Base-by-base conservation (phyloP, 2,888 invertebrate genomes). In the Diarsia mendica region DNA sequence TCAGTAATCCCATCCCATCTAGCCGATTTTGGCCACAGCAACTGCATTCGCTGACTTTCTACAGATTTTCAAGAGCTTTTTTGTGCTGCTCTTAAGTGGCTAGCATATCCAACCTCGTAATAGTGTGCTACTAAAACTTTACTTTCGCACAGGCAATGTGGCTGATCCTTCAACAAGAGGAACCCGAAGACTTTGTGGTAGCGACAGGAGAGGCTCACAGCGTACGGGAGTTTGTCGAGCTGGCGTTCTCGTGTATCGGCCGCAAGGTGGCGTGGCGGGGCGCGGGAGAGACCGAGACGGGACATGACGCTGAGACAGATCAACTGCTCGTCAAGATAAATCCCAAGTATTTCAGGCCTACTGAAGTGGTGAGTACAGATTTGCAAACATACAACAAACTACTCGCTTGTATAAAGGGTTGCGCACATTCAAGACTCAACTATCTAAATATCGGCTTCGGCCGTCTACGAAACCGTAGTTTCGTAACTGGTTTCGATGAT, bases 191-290 rank as follows among this genome's bases (percentile, higher is more conserved):
- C 96, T 99, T 98, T 96, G 99, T 99, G 9, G 99, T 99, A 87
- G 99, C 99, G 9, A 99, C 99, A 0, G 99, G 99, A 0, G 98
- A 99, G 93, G 97, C 98, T 20, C 99, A 99, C 95, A 99, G 99
- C 93, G 99, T 99, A 0, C 97, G 99, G 18, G 99, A 99, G 95
- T 99, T 99, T 96, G 99, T 99, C 0, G 99, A 99, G 94, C 97
- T 97, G 53, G 97, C 99, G 0, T 99, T 99, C 94, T 97, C 97
- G 75, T 97, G 98, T 91, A 98, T 99, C 58, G 98, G 98, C 0
- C 97, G 97, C 66, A 48, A 51, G 2, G 72, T 96, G 75, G 95
- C 96, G 91, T 99, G 99, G 99, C 97, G 98, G 90, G 99, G 99
- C 0, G 94, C 96, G 73, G 99, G 99, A 0, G 96, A 97, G 0